Evolutionary conservation across 2,113 vertebrate species (phyloP).

Genomic region (Ceratotherium simum): DNA sequence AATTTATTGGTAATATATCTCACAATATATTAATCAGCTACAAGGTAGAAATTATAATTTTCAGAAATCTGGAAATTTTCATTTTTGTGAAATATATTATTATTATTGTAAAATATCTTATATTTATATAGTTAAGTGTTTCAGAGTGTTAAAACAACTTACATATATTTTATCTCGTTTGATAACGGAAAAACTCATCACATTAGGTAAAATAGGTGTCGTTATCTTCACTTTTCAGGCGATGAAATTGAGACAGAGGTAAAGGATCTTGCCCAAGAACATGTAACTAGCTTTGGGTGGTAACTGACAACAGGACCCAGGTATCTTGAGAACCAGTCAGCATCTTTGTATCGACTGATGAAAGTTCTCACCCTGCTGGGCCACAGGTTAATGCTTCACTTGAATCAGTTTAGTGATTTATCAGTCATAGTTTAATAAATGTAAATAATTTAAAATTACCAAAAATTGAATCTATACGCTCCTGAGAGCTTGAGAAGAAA

Average conservation of each 20-base stretch:
- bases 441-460: background rate
- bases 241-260: background rate
- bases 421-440: slow-evolving; percentile 1
- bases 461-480: background rate
- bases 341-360: background rate
- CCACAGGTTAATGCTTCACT: background rate
- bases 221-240: background rate
- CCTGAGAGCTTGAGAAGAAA: background rate
- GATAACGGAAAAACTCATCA: background rate
- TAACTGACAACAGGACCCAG: background rate
- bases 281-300: background rate
- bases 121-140: background rate
- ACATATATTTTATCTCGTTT: background rate
- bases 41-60: background rate
- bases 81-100: background rate
- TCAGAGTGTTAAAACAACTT: background rate
- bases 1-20: background rate
- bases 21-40: background rate
- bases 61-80: background rate
- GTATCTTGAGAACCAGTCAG: background rate
- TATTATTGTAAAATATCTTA: background rate
- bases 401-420: background rate
- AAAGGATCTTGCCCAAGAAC: background rate
- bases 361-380: background rate
- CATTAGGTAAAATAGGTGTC: background rate